These are phyloP conservation scores for Urosaurus nigricauda DNA, from an alignment of 2,797 vertebrate species.

Conservation along the genomic window DNA sequence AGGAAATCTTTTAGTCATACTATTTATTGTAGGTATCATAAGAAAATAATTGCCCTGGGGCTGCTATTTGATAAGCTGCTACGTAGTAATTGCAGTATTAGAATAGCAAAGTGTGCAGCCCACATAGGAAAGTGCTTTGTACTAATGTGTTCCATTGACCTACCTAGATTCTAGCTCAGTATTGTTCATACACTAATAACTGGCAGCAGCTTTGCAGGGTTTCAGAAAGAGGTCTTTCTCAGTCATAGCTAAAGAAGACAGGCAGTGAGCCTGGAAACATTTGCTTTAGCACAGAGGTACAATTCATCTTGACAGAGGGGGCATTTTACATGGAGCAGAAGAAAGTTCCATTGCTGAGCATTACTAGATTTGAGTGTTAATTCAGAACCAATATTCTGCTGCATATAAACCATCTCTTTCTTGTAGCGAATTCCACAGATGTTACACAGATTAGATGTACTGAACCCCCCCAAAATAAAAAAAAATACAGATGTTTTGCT, in stretches of 20 bases:
- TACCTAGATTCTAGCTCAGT: not conserved
- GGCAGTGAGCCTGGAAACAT: not conserved
- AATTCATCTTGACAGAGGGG: not conserved
- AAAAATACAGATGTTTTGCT: not conserved
- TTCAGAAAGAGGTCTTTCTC: not conserved
- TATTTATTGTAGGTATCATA: not conserved
- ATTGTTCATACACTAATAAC: not conserved
- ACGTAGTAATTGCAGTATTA: not conserved
- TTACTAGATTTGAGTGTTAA: not conserved
- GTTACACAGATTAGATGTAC: no score
- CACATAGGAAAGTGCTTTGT: not conserved
- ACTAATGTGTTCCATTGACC: no score
- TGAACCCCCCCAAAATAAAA: not conserved
- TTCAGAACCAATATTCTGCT: not conserved
- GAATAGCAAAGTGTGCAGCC: not conserved
- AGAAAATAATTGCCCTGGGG: not conserved
- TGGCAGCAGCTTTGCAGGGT: not conserved
- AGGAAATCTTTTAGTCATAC: no score
- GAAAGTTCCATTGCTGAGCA: not conserved
- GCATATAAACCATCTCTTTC: not conserved
- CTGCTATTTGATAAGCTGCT: not conserved
- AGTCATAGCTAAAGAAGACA: not conserved
- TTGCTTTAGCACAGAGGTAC: not conserved
- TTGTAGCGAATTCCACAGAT: not conserved
- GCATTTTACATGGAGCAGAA: not conserved